Evolutionary conservation across 2,113 vertebrate species (phyloP), one percentile per base, ranked within the genome.

Genomic region (Gadus macrocephalus): DNA sequence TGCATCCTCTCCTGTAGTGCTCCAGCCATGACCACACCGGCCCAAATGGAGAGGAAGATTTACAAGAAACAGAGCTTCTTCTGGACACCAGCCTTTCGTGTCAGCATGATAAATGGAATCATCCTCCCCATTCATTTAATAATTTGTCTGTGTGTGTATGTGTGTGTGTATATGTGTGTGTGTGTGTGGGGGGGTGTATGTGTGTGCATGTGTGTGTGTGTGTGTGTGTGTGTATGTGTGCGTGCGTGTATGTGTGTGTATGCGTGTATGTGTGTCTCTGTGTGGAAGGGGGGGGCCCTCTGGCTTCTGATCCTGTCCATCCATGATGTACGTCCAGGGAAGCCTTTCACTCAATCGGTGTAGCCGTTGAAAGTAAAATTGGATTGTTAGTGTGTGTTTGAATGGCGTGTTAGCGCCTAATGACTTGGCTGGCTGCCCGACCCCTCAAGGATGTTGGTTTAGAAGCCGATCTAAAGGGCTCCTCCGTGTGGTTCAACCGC

Each of bases 21-120:
- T 74, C 70, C 59, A 38, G 19, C 58, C 27, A 63, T 19, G 68
- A 75, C 38, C 63, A 74, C 73, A 85, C 71, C 53, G 72, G 53
- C 69, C 35, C 5, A 42, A 68, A 69, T 74, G 67, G 76, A 67
- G 79, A 71, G 71, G 69, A 66, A 72, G 74, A 81, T 81, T 86
- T 78, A 84, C 72, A 74, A 71, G 78, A 81, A 79, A 78, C 74
- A 19, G 64, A 76, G 71, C 38, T 79, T 75, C 76, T 83, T 83
- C 76, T 81, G 71, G 82, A 15, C 67, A 70, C 62, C 15, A 66
- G 67, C 67, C 72, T 81, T 79, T 75, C 79, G 78, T 83, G 83
- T 85, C 83, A 72, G 71, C 71, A 86, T 84, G 81, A 88, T 75
- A 63, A 73, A 82, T 80, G 55, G 71, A 73, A 78, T 83, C 72